Evolutionary conservation across 2,113 vertebrate genomes (phyloP).

Genomic region (Muntiacus muntjak): DNA sequence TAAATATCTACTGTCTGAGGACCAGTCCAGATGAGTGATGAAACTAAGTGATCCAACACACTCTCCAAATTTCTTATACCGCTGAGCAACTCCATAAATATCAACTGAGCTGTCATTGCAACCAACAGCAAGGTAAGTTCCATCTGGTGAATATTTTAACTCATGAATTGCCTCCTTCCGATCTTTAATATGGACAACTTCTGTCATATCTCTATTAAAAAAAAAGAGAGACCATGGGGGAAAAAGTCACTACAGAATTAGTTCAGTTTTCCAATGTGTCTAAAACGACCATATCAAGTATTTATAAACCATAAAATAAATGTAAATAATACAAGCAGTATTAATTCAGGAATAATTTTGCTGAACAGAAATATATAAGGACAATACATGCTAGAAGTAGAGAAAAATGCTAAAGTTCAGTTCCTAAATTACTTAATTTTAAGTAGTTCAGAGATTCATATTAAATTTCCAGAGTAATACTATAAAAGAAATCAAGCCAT

Average conservation of each 20-base stretch:
- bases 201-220: conserved; percentile 95
- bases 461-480: not conserved
- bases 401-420: conserved; percentile 18
- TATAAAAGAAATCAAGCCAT: not conserved
- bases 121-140: conserved; percentile 93
- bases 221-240: conserved; percentile 9
- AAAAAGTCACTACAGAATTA: conserved; percentile 42
- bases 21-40: conserved; percentile 99
- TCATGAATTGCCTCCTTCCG: conserved; percentile 98
- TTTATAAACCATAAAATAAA: conserved; percentile 22
- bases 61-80: conserved; percentile 96
- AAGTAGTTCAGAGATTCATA: not conserved
- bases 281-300: not conserved
- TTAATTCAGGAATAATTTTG: conserved; percentile 24
- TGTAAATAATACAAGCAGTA: not conserved
- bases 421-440: not conserved
- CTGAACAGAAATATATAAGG: not conserved
- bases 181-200: conserved; percentile 99
- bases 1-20: conserved; percentile 94
- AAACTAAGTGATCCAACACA: conserved; percentile 93
- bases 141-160: conserved; percentile 97
- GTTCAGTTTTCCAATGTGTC: conserved; percentile 43
- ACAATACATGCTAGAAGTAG: not conserved
- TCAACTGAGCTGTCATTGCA: conserved; percentile 97
- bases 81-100: conserved; percentile 94